Conservation (phyloP, 1,140 invertebrate species). For the Luehdorfia chinensis region DNA sequence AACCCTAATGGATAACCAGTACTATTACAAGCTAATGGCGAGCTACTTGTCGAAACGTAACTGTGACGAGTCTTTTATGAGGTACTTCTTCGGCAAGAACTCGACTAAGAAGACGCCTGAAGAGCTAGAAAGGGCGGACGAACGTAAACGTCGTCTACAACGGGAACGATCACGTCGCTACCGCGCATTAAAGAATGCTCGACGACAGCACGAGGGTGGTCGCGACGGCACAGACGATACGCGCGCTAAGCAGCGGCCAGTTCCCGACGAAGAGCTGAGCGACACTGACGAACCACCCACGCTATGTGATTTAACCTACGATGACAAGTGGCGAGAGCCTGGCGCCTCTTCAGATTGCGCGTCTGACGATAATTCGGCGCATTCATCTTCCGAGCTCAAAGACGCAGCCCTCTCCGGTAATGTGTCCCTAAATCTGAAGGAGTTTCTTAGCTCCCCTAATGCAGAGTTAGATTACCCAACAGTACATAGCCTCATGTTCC, state of each 20-base stretch:
- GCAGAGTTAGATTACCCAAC: slow-evolving; percentile 67
- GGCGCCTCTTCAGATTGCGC: slow-evolving; percentile 53
- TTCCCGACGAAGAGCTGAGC: slow-evolving; percentile 50
- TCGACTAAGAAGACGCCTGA: slow-evolving; percentile 67
- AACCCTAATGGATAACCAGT: slow-evolving; percentile 65
- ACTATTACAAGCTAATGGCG: slow-evolving; percentile 70
- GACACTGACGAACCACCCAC: slow-evolving; percentile 66
- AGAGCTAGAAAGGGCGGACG: slow-evolving; percentile 63
- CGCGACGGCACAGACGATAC: slow-evolving; percentile 41
- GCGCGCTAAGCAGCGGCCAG: slow-evolving; percentile 40
- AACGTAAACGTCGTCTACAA: slow-evolving; percentile 60
- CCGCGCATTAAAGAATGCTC: slow-evolving; percentile 61
- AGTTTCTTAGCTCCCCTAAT: slow-evolving; percentile 61
- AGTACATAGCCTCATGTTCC: slow-evolving; percentile 71
- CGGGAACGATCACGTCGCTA: slow-evolving; percentile 62
- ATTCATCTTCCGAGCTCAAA: slow-evolving; percentile 47
- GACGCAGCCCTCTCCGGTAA: slow-evolving; percentile 40
- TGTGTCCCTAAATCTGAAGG: slow-evolving; percentile 49
- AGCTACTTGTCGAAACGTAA: slow-evolving; percentile 69
- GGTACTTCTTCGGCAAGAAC: slow-evolving; percentile 70
- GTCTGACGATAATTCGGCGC: slow-evolving; percentile 67
- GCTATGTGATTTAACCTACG: slow-evolving; percentile 61
- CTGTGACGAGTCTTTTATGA: slow-evolving; percentile 71
- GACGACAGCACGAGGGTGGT: slow-evolving; percentile 56
- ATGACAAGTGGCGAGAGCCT: slow-evolving; percentile 59